Conservation (phyloP, 2,797 vertebrate species). For the Anguilla megastoma region DNA sequence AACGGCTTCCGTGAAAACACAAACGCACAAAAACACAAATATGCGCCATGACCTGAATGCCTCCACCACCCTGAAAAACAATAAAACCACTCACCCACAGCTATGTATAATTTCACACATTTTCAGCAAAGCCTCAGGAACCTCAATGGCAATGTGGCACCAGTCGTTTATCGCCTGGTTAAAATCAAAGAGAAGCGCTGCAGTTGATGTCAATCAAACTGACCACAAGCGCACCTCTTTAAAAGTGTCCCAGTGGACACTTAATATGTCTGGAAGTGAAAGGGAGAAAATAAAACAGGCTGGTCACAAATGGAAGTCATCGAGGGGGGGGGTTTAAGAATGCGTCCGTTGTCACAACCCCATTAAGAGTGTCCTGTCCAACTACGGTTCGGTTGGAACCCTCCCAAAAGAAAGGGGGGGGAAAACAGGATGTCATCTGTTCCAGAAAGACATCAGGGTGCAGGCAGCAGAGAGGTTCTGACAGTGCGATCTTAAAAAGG, state of each 20-base stretch:
- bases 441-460: slow-evolving; percentile 29
- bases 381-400: slow-evolving; percentile 8
- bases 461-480: slow-evolving; percentile 16
- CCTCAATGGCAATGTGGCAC: not conserved
- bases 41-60: not conserved
- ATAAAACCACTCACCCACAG: not conserved
- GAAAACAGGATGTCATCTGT: not conserved
- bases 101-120: not conserved
- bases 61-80: not conserved
- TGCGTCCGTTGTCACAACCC: not conserved
- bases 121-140: not conserved
- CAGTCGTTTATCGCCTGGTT: not conserved
- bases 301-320: not conserved
- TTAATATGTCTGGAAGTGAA: not conserved
- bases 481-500: not conserved
- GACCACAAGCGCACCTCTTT: not conserved
- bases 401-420: not conserved
- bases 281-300: not conserved
- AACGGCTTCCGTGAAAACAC: not conserved
- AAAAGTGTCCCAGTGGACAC: not conserved
- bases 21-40: not conserved
- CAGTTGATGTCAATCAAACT: not conserved
- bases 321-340: not conserved
- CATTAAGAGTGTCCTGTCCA: not conserved
- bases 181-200: not conserved